phyloP scores from a whole-genome alignment of 2,888 invertebrate species.

The Gymnoscelis rufifasciata region DNA sequence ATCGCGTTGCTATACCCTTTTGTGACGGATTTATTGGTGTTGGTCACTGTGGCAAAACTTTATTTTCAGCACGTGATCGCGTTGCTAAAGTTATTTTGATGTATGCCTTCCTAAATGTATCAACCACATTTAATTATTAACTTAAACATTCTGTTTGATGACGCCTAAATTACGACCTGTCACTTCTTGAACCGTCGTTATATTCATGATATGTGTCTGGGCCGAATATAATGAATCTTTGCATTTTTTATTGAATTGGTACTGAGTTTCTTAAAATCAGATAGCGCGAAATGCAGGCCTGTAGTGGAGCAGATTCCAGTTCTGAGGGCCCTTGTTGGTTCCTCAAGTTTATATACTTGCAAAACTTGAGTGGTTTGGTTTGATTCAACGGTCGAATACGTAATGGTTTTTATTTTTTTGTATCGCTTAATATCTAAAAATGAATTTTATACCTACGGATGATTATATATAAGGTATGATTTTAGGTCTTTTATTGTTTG shows the following conservation, averaged over 20 bases:
- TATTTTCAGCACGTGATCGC: constrained; percentile 8
- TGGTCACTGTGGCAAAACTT: constrained; percentile 5
- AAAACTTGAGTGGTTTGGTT: neutral
- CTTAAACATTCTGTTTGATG: constrained; percentile 7
- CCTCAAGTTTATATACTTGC: neutral
- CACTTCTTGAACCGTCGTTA: constrained; percentile 13
- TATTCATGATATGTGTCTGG: constrained; percentile 8
- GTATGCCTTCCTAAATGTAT: neutral
- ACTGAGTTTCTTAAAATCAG: constrained; percentile 18
- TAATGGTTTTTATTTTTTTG: too few relatives aligned
- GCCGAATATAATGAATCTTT: constrained; percentile 6
- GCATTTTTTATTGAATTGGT: constrained; percentile 17
- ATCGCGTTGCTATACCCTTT: constrained; percentile 12
- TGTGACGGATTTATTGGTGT: constrained; percentile 18
- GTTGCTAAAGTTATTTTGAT: neutral
- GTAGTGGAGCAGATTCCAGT: neutral
- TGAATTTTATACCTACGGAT: too few relatives aligned
- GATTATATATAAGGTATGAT: too few relatives aligned
- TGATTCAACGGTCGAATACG: neutral
- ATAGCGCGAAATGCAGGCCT: constrained; percentile 13
- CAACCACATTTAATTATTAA: neutral
- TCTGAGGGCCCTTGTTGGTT: neutral
- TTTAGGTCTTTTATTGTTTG: too few relatives aligned
- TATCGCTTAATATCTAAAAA: too few relatives aligned
- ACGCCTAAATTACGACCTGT: constrained; percentile 10